Conservation (phyloP, 2,888 invertebrate species). For the Mesoligia furuncula region DNA sequence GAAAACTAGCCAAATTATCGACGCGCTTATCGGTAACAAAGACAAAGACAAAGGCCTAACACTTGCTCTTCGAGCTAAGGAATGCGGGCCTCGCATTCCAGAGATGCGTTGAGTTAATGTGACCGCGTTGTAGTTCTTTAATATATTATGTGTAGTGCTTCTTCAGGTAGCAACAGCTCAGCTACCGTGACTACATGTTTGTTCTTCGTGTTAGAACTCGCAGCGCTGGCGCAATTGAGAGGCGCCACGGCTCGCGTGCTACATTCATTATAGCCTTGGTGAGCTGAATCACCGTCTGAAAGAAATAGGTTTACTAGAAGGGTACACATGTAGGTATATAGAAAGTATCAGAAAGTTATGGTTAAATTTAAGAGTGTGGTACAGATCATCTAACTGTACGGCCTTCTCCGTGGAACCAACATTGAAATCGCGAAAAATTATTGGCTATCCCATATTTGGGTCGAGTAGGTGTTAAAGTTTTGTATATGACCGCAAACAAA, state of each 20-base stretch:
- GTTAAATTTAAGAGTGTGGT: not conserved
- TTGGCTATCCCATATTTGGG: not conserved
- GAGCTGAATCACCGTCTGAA: slow-evolving; percentile 39
- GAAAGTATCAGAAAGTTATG: not conserved
- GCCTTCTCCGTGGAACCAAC: not conserved
- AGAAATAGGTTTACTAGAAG: not conserved
- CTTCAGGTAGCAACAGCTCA: slow-evolving; percentile 37
- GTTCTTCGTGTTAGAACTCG: slow-evolving; percentile 62
- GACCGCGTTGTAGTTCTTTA: not conserved
- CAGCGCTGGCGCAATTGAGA: slow-evolving; percentile 52
- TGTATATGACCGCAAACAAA: too few relatives aligned
- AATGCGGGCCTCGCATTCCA: too few relatives aligned
- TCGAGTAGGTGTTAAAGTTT: not conserved
- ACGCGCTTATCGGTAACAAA: too few relatives aligned
- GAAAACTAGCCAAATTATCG: too few relatives aligned
- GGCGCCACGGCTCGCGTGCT: slow-evolving; percentile 58
- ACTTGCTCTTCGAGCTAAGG: too few relatives aligned
- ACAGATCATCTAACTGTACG: not conserved
- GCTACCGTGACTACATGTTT: slow-evolving; percentile 77
- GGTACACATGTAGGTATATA: not conserved
- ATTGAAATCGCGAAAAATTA: too few relatives aligned
- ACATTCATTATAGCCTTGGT: slow-evolving; percentile 48
- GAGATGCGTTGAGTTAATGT: too few relatives aligned
- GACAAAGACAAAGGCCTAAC: too few relatives aligned
- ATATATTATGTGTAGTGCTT: not conserved